Conservation (phyloP, 2,797 vertebrate species). For the Nasua narica region DNA sequence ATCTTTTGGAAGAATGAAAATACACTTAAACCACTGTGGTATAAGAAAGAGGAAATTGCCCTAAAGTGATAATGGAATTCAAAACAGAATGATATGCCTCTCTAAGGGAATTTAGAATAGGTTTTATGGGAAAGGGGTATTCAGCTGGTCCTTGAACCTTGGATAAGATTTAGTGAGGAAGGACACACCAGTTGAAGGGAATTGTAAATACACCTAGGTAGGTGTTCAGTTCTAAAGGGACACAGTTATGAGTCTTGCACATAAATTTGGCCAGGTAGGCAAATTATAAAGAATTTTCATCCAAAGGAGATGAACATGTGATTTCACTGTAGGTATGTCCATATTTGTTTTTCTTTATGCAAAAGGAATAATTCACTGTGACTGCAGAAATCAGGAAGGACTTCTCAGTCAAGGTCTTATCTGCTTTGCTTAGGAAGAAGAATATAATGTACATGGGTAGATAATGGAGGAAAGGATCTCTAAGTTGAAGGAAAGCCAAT, state of each 20-base stretch:
- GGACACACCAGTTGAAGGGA: accelerated
- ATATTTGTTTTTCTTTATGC: background rate
- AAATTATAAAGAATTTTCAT: background rate
- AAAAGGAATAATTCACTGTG: background rate
- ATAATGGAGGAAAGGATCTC: background rate
- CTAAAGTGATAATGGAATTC: background rate
- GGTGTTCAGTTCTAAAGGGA: background rate
- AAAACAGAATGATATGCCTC: background rate
- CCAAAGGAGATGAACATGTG: background rate
- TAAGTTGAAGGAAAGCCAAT: background rate
- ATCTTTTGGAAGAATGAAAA: background rate
- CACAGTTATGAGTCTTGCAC: background rate
- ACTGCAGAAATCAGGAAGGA: background rate
- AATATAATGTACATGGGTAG: background rate
- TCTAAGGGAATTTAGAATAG: background rate
- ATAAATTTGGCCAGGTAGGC: background rate
- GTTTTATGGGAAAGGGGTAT: background rate
- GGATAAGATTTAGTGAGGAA: background rate
- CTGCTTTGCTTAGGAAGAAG: background rate
- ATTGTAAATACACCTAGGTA: background rate
- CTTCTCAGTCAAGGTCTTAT: background rate
- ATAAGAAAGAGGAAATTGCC: background rate
- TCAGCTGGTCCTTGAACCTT: background rate
- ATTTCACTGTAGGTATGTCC: background rate
- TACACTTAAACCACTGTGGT: background rate